Evolutionary conservation across 2,888 invertebrate genomes (phyloP).

Genomic region (Schizaphis graminum): DNA sequence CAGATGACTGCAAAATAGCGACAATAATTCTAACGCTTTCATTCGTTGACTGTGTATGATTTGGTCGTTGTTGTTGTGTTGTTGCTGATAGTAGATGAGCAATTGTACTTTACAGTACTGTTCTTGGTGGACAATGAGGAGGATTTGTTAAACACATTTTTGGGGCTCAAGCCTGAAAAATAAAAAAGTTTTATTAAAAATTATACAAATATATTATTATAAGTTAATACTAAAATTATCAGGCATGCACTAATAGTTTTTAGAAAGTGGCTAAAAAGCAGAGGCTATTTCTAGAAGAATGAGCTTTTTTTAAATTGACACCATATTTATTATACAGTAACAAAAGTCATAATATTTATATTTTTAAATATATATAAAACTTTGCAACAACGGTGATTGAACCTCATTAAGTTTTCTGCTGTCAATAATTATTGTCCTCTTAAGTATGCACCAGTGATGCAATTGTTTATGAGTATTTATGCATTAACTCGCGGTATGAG

Average conservation of each 20-base stretch:
- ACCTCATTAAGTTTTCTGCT: not conserved
- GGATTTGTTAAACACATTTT: conserved; percentile 56
- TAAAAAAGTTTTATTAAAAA: not conserved
- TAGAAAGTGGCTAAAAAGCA: not conserved
- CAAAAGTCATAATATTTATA: not conserved
- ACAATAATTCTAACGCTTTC: not conserved
- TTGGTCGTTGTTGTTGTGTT: conserved; percentile 41
- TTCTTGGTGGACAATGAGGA: not conserved
- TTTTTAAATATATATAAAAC: not conserved
- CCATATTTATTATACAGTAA: not conserved
- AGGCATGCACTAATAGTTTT: not conserved
- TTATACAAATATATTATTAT: not conserved
- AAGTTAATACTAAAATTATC: not conserved
- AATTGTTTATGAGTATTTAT: not conserved
- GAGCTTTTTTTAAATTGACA: not conserved
- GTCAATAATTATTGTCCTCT: not conserved
- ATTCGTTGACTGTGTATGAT: conserved; percentile 58
- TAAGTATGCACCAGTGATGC: not conserved
- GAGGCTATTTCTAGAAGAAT: not conserved
- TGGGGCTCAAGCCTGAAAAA: conserved; percentile 53
- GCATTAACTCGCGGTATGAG: not conserved
- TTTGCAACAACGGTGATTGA: not conserved
- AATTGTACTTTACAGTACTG: conserved; percentile 41
- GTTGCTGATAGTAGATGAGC: conserved; percentile 41
- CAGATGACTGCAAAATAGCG: not conserved